Conservation (phyloP, 2,797 vertebrate species). For the Zalophus californianus region DNA sequence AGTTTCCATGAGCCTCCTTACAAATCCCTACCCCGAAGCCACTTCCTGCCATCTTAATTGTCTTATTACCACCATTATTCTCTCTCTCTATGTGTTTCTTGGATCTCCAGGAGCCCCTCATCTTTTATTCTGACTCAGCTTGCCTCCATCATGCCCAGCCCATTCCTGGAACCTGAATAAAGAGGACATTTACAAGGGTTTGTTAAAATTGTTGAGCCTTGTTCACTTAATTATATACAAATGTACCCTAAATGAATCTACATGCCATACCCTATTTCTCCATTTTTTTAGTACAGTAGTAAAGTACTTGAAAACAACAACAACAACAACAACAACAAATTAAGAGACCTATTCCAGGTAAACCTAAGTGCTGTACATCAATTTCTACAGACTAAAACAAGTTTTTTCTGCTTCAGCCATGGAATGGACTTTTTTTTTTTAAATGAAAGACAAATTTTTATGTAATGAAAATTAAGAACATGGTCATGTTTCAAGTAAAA, state of each 20-base stretch:
- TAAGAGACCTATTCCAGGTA: not conserved
- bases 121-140: conserved; percentile 67
- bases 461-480: conserved; percentile 60
- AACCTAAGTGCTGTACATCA: not conserved
- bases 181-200: conserved; percentile 55
- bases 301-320: conserved; percentile 8
- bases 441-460: conserved; percentile 59
- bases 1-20: conserved; percentile 27
- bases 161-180: conserved; percentile 63
- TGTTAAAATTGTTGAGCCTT: conserved; percentile 40
- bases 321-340: not conserved
- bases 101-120: conserved; percentile 38
- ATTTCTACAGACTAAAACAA: not conserved
- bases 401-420: not conserved
- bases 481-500: conserved; percentile 63
- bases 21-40: conserved; percentile 45
- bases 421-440: not conserved
- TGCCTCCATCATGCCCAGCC: conserved; percentile 2
- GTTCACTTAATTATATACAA: conserved; percentile 32
- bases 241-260: not conserved
- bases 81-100: conserved; percentile 26
- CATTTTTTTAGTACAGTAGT: not conserved
- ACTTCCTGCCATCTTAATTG: conserved; percentile 53
- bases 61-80: conserved; percentile 26
- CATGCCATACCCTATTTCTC: not conserved